A percentile compares a stretch with the other conserved stretches of the same genome.
These are phyloP conservation scores for Lobophora halterata DNA, from an alignment of 2,888 invertebrate genomes.

Conservation along the genomic window DNA sequence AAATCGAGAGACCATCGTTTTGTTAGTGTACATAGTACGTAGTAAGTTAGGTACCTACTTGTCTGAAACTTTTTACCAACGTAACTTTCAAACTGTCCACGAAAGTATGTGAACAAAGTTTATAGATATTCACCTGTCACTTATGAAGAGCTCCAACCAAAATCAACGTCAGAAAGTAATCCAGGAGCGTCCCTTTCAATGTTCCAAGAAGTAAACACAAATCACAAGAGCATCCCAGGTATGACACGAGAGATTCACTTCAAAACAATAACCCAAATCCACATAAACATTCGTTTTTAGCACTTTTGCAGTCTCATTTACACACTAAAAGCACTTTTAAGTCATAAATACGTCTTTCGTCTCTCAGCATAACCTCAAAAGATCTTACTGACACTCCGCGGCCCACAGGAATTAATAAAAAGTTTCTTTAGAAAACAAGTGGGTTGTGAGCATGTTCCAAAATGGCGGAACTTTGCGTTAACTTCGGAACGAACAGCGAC, in stretches of 20 bases:
- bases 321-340: slow-evolving; percentile 51
- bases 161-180: slow-evolving; percentile 57
- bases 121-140: slow-evolving; percentile 52
- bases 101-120: slow-evolving; percentile 65
- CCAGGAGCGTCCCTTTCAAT: slow-evolving; percentile 54
- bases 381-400: slow-evolving; percentile 81
- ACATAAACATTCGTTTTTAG: slow-evolving; percentile 58
- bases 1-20: slow-evolving; percentile 10
- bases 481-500: slow-evolving; percentile 80
- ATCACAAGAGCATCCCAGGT: slow-evolving; percentile 68
- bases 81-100: slow-evolving; percentile 59
- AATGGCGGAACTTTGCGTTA: slow-evolving; percentile 82
- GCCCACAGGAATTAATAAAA: slow-evolving; percentile 82
- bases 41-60: slow-evolving; percentile 38
- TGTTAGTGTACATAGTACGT: slow-evolving; percentile 15
- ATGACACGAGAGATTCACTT: slow-evolving; percentile 70
- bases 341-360: slow-evolving; percentile 67
- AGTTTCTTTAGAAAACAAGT: slow-evolving; percentile 83
- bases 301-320: slow-evolving; percentile 46
- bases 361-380: slow-evolving; percentile 77
- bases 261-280: slow-evolving; percentile 71
- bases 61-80: slow-evolving; percentile 66
- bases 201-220: slow-evolving; percentile 76
- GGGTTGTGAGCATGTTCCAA: slow-evolving; percentile 82
- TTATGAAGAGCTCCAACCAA: slow-evolving; percentile 49